phyloP scores from a whole-genome alignment of 2,888 invertebrate species.

The Caenorhabditis macrosperma region DNA sequence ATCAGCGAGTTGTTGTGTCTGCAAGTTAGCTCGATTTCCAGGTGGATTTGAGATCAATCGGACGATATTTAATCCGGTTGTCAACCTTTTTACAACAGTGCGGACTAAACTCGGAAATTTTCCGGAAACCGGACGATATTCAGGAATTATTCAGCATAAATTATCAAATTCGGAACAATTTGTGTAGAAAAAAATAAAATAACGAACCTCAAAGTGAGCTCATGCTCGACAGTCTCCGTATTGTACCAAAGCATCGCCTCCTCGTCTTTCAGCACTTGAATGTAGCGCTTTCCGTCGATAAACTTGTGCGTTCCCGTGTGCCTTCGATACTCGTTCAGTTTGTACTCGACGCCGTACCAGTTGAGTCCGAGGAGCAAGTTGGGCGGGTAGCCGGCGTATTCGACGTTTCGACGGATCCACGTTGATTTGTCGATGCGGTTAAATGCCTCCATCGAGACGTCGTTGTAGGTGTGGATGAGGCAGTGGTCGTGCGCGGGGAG shows the following conservation, averaged over 20 bases:
- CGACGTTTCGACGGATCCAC: neutral
- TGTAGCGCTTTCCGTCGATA: neutral
- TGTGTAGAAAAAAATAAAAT: too few species aligned
- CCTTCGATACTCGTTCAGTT: neutral
- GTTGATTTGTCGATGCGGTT: neutral
- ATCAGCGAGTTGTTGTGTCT: slow-evolving; percentile 16
- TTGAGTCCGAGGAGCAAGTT: slow-evolving; percentile 69
- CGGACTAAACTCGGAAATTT: too few species aligned
- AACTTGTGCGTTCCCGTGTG: neutral
- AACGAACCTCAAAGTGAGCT: slow-evolving; percentile 9
- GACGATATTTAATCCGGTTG: too few species aligned
- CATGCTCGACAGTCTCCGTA: slow-evolving; percentile 8
- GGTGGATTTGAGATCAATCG: too few species aligned
- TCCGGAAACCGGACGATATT: too few species aligned
- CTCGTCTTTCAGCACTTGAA: slow-evolving; percentile 5
- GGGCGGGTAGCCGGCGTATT: neutral
- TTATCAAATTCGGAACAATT: too few species aligned
- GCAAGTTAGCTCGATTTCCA: too few species aligned
- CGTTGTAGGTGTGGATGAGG: too few species aligned
- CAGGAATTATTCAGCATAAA: too few species aligned
- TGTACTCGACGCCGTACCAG: slow-evolving; percentile 63
- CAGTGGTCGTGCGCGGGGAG: neutral
- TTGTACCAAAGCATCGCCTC: neutral
- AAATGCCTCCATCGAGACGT: neutral
- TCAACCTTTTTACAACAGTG: too few species aligned